Evolutionary conservation across 1,140 invertebrate genomes (phyloP).

Genomic region (Aleiodes sp.): DNA sequence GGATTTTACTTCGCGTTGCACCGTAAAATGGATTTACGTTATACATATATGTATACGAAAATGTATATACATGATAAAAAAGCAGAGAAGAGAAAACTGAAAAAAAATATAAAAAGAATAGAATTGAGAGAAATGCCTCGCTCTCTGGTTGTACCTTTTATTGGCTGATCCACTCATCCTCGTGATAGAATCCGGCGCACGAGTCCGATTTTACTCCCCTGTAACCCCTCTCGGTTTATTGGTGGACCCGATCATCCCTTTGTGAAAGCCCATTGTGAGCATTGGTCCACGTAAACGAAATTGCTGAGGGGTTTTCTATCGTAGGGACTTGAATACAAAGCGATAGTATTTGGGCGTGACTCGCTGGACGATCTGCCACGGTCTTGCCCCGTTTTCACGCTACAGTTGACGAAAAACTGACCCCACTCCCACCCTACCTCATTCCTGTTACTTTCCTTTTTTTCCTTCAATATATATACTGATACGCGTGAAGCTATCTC

Average conservation of each 20-base stretch:
- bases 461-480: not conserved
- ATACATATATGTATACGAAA: too few species aligned
- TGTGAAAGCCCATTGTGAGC: constrained; percentile 54
- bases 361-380: constrained; percentile 53
- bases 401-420: constrained; percentile 50
- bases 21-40: constrained; percentile 6
- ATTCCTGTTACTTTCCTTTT: too few species aligned
- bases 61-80: not conserved
- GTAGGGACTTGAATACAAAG: constrained; percentile 54
- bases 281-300: constrained; percentile 60
- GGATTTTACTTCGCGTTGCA: too few species aligned
- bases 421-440: constrained; percentile 45
- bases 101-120: not conserved
- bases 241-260: constrained; percentile 55
- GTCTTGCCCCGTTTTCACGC: constrained; percentile 54
- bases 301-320: constrained; percentile 48
- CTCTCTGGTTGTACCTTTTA: constrained; percentile 46
- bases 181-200: constrained; percentile 52
- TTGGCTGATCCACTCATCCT: constrained; percentile 57
- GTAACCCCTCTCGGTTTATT: constrained; percentile 52
- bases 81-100: not conserved
- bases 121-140: constrained; percentile 23
- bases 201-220: constrained; percentile 50
- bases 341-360: constrained; percentile 61
- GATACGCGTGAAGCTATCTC: not conserved